Percentiles rank a stretch among this genome's conserved stretches.
These are phyloP conservation scores for Syrmaticus mikado DNA, from an alignment of 2,113 vertebrate species.

Conservation along the genomic window DNA sequence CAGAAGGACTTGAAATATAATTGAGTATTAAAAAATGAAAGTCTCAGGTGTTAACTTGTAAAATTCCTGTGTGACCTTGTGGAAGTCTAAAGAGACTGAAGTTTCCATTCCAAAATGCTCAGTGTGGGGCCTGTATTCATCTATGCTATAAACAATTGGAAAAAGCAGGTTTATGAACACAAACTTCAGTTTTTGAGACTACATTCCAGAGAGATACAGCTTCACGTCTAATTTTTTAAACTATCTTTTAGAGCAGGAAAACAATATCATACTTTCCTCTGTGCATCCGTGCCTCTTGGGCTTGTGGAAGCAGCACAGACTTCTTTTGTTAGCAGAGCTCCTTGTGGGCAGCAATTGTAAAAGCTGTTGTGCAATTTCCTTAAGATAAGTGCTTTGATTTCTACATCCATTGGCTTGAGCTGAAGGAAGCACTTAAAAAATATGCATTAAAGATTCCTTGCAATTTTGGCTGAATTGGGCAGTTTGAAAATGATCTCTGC, in stretches of 20 bases:
- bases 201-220: conserved; percentile 14
- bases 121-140: neutral
- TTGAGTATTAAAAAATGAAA: neutral
- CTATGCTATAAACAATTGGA: conserved; percentile 55
- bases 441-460: neutral
- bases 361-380: conserved; percentile 32
- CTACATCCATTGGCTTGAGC: neutral
- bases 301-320: conserved; percentile 58
- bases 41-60: neutral
- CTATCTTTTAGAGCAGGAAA: conserved; percentile 5
- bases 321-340: neutral
- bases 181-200: neutral
- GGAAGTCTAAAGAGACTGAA: neutral
- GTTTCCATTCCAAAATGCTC: neutral
- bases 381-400: conserved; percentile 6
- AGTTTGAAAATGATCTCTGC: neutral
- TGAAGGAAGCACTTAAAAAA: neutral
- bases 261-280: neutral
- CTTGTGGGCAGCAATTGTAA: neutral
- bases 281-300: neutral
- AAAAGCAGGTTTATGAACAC: conserved; percentile 69
- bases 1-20: neutral
- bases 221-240: neutral
- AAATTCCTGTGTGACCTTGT: neutral
- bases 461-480: neutral